Percentiles rank a stretch among this genome's conserved stretches.
These are phyloP conservation scores for Anarsia innoxiella DNA, from an alignment of 2,888 invertebrate genomes.

Conservation along the genomic window DNA sequence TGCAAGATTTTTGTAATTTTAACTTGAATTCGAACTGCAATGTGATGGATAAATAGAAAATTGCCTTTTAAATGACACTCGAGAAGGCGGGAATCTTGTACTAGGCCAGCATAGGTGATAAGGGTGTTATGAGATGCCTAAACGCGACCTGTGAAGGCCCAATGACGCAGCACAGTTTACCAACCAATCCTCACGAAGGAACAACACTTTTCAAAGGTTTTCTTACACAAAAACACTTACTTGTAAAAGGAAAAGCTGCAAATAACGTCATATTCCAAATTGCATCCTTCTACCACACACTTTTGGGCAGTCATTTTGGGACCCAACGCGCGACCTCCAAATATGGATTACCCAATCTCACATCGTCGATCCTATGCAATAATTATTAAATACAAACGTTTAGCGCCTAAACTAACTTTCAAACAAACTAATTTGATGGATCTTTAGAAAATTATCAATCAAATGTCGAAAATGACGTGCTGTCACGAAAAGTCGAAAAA, in stretches of 20 bases:
- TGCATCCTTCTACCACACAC: conserved; percentile 70
- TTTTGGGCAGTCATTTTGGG: conserved; percentile 60
- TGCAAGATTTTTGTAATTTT: too few relatives aligned
- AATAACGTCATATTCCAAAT: conserved; percentile 68
- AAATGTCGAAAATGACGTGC: conserved; percentile 75
- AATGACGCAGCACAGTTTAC: not conserved
- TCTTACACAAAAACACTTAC: conserved; percentile 47
- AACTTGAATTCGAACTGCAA: too few relatives aligned
- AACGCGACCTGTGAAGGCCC: not conserved
- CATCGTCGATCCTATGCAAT: conserved; percentile 48
- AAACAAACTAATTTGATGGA: conserved; percentile 74
- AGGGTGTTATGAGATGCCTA: not conserved
- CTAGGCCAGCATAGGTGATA: too few relatives aligned
- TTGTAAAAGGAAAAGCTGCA: conserved; percentile 73
- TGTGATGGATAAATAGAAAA: too few relatives aligned
- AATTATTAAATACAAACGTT: conserved; percentile 56
- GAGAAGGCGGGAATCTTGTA: not conserved
- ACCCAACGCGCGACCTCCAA: conserved; percentile 41
- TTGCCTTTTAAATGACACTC: too few relatives aligned
- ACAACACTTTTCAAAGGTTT: not conserved
- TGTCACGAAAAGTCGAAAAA: conserved; percentile 74
- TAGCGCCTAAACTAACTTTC: conserved; percentile 72
- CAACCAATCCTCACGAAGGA: conserved; percentile 1
- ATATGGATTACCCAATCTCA: conserved; percentile 54
- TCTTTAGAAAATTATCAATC: conserved; percentile 74